These are phyloP conservation scores for Dendrocopos noguchii DNA, from an alignment of 2,113 vertebrate genomes.

Conservation along the genomic window DNA sequence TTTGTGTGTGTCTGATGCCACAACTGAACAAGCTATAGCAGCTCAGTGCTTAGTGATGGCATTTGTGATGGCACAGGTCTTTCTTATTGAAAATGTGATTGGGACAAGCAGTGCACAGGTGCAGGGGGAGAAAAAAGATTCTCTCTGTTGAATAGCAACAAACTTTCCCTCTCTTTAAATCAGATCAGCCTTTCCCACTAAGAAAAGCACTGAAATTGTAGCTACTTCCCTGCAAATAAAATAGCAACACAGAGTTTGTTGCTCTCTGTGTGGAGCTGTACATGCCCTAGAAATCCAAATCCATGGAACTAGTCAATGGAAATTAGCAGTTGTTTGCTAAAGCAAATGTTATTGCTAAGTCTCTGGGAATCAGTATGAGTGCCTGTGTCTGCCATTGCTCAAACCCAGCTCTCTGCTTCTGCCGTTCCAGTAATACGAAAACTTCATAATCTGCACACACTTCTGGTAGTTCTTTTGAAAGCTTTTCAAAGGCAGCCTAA, in stretches of 20 bases:
- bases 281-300: background rate
- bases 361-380: background rate
- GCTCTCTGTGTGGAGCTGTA: background rate
- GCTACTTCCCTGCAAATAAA: background rate
- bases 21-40: background rate
- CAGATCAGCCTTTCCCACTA: background rate
- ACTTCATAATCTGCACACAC: background rate
- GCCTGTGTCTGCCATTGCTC: background rate
- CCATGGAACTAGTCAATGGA: background rate
- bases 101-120: background rate
- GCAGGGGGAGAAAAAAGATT: background rate
- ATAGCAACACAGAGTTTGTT: background rate
- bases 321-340: background rate
- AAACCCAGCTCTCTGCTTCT: background rate
- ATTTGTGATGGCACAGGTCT: background rate
- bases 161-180: background rate
- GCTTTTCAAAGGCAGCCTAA: background rate
- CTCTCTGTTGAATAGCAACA: background rate
- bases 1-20: background rate
- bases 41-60: background rate
- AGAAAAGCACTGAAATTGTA: background rate
- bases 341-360: background rate
- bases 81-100: background rate
- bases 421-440: background rate
- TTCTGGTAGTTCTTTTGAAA: background rate